phyloP scores from a whole-genome alignment of 2,113 vertebrate genomes.

The Craseonycteris thonglongyai region DNA sequence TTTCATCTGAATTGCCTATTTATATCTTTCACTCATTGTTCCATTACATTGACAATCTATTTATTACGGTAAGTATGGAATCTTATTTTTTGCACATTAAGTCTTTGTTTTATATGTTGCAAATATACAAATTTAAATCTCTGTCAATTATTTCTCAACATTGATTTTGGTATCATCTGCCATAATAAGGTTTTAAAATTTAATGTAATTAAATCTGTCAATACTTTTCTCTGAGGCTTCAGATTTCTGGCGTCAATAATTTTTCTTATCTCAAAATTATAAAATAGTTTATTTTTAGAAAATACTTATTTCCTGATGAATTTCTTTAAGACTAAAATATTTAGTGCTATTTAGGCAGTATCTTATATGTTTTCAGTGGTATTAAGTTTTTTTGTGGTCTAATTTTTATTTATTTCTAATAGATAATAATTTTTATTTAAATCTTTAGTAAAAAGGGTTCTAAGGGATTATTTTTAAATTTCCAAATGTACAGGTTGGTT shows the following conservation, averaged over 20 bases:
- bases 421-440: background rate
- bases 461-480: background rate
- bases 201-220: background rate
- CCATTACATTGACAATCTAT: background rate
- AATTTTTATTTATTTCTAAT: background rate
- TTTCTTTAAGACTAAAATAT: background rate
- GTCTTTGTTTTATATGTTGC: background rate
- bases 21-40: background rate
- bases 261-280: background rate
- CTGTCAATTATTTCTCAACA: background rate
- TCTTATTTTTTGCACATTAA: background rate
- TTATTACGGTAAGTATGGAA: background rate
- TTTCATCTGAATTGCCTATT: background rate
- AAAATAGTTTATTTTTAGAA: too few species aligned
- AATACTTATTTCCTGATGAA: background rate
- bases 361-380: background rate
- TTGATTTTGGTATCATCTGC: background rate
- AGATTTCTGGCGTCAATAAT: background rate
- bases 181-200: background rate
- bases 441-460: background rate
- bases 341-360: background rate
- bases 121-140: background rate
- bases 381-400: background rate
- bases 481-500: background rate
- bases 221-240: background rate